Evolutionary conservation across 2,888 invertebrate genomes (phyloP), one percentile per base, ranked within the genome.

Genomic region (Linyphia triangularis): DNA sequence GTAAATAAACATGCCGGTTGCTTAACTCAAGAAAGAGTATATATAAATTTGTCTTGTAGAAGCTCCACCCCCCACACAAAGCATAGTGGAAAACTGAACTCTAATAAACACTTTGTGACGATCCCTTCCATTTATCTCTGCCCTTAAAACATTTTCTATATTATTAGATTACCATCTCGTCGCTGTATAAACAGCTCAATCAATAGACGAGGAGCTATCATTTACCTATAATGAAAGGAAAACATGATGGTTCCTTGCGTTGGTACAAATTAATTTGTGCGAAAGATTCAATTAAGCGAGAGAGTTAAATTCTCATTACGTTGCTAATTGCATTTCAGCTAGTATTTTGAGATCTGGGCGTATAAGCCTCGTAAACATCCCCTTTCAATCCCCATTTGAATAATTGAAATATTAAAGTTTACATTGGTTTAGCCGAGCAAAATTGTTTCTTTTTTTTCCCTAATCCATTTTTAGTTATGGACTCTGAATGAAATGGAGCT

Each of bases 141-240:
- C 57, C 43, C 57, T 73, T 57, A 57, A 26, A 73, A 73, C 73
- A 73, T 57, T 57, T 73, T 73, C 73, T 73, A 51, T 59, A 59
- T 59, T 73, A 73, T 73, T 70, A 70, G 57, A 30, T 59, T 59
- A 57, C 59, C 22, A 3, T 57, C 13, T 59, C 59, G 2, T 30
- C 59, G 30, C 57, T 73, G 59, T 73, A 73, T 73, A 73, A 73
- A 73, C 73, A 73, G 57, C 73, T 73, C 73, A 59, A 73, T 59
- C 73, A 70, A 59, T 73, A 59, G 30, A 57, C 59, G 73, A 70
- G 70, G 26, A 57, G 73, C 57, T 73, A 57, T 73, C 73, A 73
- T 73, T 73, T 73, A 73, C 30, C 73, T 51, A 51, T 73, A 73
- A 73, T 73, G 73, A 73, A 73, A 73, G 59, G 73, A 73, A 73